A percentile compares a stretch with the other conserved stretches of the same genome.
phyloP scores from a whole-genome alignment of 2,113 vertebrate genomes.

The Ctenodactylus gundi region DNA sequence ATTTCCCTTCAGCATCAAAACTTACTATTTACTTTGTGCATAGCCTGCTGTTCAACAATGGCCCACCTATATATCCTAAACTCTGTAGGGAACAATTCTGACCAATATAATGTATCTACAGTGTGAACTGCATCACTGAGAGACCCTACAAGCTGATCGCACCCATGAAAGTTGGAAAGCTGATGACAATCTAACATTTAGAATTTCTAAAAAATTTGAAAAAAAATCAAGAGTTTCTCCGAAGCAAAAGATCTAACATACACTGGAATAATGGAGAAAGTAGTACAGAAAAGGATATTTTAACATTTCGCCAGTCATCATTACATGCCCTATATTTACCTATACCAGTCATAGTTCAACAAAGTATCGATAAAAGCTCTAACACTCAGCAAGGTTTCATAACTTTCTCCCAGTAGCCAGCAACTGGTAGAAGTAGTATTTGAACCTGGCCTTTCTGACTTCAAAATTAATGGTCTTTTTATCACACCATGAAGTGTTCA shows the following conservation, averaged over 20 bases:
- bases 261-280: not conserved
- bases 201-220: slow-evolving; percentile 39
- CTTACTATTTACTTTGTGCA: not conserved
- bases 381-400: not conserved
- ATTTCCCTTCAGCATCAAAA: not conserved
- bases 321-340: not conserved
- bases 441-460: not conserved
- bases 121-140: not conserved
- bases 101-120: not conserved
- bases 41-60: not conserved
- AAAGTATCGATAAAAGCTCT: not conserved
- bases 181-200: not conserved
- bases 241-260: not conserved
- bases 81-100: not conserved
- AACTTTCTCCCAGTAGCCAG: slow-evolving; percentile 35
- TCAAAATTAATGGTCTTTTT: slow-evolving; percentile 28
- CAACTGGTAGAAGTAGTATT: not conserved
- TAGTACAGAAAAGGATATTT: not conserved
- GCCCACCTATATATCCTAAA: not conserved
- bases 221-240: not conserved
- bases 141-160: not conserved
- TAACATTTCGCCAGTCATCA: not conserved
- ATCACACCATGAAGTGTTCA: not conserved
- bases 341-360: not conserved
- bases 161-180: slow-evolving; percentile 8